A percentile compares a stretch with the other conserved stretches of the same genome.
Evolutionary conservation across 2,888 invertebrate genomes (phyloP).

Genomic region (Xylocampa areola): DNA sequence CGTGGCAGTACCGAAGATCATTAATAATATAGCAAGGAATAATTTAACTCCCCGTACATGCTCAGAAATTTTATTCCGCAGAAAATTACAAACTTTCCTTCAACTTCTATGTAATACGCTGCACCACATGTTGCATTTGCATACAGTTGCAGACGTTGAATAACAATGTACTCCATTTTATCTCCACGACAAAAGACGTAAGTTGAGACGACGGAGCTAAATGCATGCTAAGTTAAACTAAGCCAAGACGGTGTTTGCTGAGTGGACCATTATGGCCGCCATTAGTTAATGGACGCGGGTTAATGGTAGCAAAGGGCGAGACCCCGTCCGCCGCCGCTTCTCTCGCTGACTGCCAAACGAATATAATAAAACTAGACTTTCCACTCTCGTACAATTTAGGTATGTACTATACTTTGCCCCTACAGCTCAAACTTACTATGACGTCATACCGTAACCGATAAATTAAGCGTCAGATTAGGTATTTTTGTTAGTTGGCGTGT

Average conservation of each 20-base stretch:
- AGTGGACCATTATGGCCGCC: slow-evolving; percentile 71
- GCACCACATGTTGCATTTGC: slow-evolving; percentile 29
- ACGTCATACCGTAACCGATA: slow-evolving; percentile 1
- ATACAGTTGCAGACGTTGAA: slow-evolving; percentile 18
- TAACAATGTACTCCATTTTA: slow-evolving; percentile 32
- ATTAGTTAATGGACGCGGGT: slow-evolving; percentile 84
- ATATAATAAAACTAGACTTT: slow-evolving; percentile 53
- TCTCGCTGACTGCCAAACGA: slow-evolving; percentile 38
- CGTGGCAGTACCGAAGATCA: slow-evolving; percentile 7
- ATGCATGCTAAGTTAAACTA: slow-evolving; percentile 66
- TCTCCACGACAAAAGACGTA: slow-evolving; percentile 45
- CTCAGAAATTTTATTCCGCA: slow-evolving; percentile 14
- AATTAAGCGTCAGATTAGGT: slow-evolving; percentile 15
- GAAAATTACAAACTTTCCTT: slow-evolving; percentile 23
- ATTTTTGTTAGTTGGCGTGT: slow-evolving; percentile 2
- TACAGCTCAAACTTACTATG: background rate
- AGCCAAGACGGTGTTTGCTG: slow-evolving; percentile 72
- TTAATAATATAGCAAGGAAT: slow-evolving; percentile 23
- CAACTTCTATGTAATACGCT: slow-evolving; percentile 29
- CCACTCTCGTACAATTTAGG: slow-evolving; percentile 23
- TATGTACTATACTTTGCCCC: background rate
- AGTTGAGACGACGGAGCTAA: slow-evolving; percentile 54
- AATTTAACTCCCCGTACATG: slow-evolving; percentile 12
- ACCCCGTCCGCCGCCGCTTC: slow-evolving; percentile 57
- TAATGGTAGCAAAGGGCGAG: slow-evolving; percentile 70